These are phyloP conservation scores for Rhinogobius similis DNA, from an alignment of 2,113 vertebrate genomes.

Conservation along the genomic window DNA sequence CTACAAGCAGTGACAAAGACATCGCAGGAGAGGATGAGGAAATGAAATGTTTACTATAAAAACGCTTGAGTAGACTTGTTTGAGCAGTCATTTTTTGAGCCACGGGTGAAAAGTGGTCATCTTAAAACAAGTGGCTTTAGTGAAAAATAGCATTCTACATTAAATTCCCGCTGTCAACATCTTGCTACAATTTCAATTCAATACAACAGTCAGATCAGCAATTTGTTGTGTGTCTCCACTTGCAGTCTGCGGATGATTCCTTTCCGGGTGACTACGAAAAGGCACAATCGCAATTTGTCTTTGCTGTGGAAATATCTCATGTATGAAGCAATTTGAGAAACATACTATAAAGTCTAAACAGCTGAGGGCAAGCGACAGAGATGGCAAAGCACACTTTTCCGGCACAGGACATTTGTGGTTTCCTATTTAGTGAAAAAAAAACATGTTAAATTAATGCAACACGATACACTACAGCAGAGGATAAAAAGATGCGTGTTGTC, in stretches of 20 bases:
- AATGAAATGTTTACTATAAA: slow-evolving; percentile 80
- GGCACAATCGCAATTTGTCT: slow-evolving; percentile 30
- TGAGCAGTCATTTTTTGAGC: slow-evolving; percentile 47
- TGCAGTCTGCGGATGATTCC: slow-evolving; percentile 12
- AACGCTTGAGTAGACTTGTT: slow-evolving; percentile 54
- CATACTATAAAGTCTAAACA: slow-evolving; percentile 28
- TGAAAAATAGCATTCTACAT: slow-evolving; percentile 54
- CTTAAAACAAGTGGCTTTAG: slow-evolving; percentile 50
- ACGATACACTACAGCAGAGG: slow-evolving; percentile 64
- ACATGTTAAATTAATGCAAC: slow-evolving; percentile 83
- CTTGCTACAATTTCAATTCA: slow-evolving; percentile 49
- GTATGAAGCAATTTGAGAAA: slow-evolving; percentile 23
- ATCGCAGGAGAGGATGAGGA: slow-evolving; percentile 73
- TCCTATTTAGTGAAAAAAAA: slow-evolving; percentile 56
- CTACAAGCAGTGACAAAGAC: slow-evolving; percentile 72
- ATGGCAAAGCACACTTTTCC: slow-evolving; percentile 50
- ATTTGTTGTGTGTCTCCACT: slow-evolving; percentile 45
- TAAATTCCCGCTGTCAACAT: slow-evolving; percentile 48
- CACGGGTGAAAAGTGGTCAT: slow-evolving; percentile 40
- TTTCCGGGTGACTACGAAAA: slow-evolving; percentile 13
- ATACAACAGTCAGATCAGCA: slow-evolving; percentile 21
- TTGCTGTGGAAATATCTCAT: slow-evolving; percentile 34
- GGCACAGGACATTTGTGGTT: slow-evolving; percentile 56
- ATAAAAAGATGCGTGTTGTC: slow-evolving; percentile 85
- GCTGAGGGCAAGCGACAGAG: slow-evolving; percentile 43